Percentiles rank a stretch among this genome's conserved stretches.
Conservation (phyloP, 2,797 vertebrate species). For the Astyanax mexicanus region DNA sequence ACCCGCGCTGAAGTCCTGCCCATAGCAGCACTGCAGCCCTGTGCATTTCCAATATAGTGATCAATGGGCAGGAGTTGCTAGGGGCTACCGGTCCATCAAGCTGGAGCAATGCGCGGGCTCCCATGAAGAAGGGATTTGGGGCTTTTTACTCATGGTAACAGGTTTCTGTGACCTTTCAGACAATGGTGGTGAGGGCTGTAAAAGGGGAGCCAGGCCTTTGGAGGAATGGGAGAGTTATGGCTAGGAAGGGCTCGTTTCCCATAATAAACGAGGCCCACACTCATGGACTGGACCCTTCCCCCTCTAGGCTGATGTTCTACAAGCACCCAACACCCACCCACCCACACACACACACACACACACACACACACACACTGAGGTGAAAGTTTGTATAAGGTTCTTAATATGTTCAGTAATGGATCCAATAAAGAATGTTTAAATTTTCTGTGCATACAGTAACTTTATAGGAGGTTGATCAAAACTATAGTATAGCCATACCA, state of each 20-base stretch:
- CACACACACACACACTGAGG: slow-evolving; percentile 7
- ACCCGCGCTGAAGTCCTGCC: slow-evolving; percentile 7
- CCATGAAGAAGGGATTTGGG: slow-evolving; percentile 61
- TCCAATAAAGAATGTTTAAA: too few species aligned
- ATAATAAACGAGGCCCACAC: slow-evolving; percentile 61
- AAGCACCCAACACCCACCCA: slow-evolving; percentile 7
- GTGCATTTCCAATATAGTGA: slow-evolving; percentile 57
- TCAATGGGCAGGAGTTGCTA: slow-evolving; percentile 63
- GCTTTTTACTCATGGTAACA: slow-evolving; percentile 63
- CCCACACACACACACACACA: slow-evolving; percentile 18
- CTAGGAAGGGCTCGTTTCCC: slow-evolving; percentile 64
- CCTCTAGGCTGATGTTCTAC: slow-evolving; percentile 34
- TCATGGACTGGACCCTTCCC: slow-evolving; percentile 43
- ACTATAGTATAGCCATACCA: too few species aligned
- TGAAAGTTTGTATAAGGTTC: background rate
- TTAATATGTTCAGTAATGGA: background rate
- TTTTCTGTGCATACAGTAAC: too few species aligned
- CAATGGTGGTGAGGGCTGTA: slow-evolving; percentile 57
- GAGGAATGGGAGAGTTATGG: slow-evolving; percentile 61
- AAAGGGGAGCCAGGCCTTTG: slow-evolving; percentile 54
- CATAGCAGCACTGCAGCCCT: slow-evolving; percentile 11
- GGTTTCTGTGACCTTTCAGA: slow-evolving; percentile 62
- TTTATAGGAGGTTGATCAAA: too few species aligned
- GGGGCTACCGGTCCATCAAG: slow-evolving; percentile 57
- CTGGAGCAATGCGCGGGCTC: slow-evolving; percentile 52